Evolutionary conservation across 2,888 invertebrate genomes (phyloP).

Genomic region (Drosophila paramelanica): DNA sequence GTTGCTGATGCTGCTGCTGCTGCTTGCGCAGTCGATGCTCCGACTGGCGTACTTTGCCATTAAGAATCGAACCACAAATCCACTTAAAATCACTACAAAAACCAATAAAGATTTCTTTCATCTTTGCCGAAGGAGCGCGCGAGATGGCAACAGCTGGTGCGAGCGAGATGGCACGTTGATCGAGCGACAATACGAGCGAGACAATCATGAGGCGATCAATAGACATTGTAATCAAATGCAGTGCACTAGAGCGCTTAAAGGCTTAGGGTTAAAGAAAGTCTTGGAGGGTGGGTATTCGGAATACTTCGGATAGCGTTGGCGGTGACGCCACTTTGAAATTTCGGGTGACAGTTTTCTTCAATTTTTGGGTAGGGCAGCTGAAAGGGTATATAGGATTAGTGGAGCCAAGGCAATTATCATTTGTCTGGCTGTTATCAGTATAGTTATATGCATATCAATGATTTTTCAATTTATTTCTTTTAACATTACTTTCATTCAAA

Average conservation of each 20-base stretch:
- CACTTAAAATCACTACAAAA: slow-evolving; percentile 82
- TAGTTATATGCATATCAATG: slow-evolving; percentile 28
- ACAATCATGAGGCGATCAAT: slow-evolving; percentile 72
- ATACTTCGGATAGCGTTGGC: slow-evolving; percentile 46
- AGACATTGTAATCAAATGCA: slow-evolving; percentile 69
- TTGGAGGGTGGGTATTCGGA: slow-evolving; percentile 14
- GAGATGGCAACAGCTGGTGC: slow-evolving; percentile 35
- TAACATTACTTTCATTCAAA: slow-evolving; percentile 41
- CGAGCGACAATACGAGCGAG: slow-evolving; percentile 43
- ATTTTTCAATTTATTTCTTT: slow-evolving; percentile 4
- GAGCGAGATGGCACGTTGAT: slow-evolving; percentile 24
- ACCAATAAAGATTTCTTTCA: slow-evolving; percentile 78
- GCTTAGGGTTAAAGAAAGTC: slow-evolving; percentile 35
- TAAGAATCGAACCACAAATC: slow-evolving; percentile 82
- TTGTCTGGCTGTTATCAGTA: slow-evolving; percentile 72
- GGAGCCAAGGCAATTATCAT: slow-evolving; percentile 84
- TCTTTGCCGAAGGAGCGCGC: slow-evolving; percentile 66
- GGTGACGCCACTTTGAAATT: slow-evolving; percentile 76
- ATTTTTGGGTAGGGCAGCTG: slow-evolving; percentile 21
- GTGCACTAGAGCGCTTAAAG: slow-evolving; percentile 45
- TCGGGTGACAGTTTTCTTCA: slow-evolving; percentile 59
- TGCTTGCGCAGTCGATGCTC: slow-evolving; percentile 1
- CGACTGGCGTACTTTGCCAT: slow-evolving; percentile 81
- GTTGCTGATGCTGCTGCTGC: not conserved
- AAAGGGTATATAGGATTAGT: slow-evolving; percentile 69